A percentile compares a stretch with the other conserved stretches of the same genome.
These are phyloP conservation scores for Tridacna crocea DNA, from an alignment of 2,888 invertebrate species.

Conservation along the genomic window DNA sequence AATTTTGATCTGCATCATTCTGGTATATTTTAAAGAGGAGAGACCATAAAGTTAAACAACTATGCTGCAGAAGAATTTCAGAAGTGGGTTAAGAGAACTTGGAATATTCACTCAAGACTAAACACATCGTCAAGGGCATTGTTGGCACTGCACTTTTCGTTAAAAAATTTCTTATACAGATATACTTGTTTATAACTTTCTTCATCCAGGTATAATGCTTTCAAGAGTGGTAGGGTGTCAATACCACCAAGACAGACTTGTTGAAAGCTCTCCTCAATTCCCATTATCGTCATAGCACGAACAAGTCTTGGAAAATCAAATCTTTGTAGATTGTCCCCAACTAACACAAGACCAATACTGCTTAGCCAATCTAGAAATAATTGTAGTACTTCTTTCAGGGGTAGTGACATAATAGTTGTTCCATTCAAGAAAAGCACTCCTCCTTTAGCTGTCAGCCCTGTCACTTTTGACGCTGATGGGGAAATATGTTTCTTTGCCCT, in stretches of 20 bases:
- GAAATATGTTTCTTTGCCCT: conserved; percentile 30
- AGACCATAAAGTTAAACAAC: conserved; percentile 15
- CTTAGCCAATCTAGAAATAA: conserved; percentile 20
- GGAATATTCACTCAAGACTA: conserved; percentile 33
- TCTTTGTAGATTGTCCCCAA: conserved; percentile 40
- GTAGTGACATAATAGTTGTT: conserved; percentile 23
- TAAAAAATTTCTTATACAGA: conserved; percentile 12
- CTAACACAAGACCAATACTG: conserved; percentile 4
- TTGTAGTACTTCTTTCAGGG: conserved; percentile 14
- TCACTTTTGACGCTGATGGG: conserved; percentile 36
- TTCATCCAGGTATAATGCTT: conserved; percentile 19
- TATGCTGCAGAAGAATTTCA: not conserved
- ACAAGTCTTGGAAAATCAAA: conserved; percentile 44
- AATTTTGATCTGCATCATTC: not conserved
- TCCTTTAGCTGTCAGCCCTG: conserved; percentile 31
- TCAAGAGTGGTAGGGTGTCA: conserved; percentile 35
- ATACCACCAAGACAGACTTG: conserved; percentile 15
- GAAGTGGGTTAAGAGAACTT: not conserved
- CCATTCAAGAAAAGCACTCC: conserved; percentile 29
- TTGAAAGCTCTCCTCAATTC: conserved; percentile 17
- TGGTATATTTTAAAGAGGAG: conserved; percentile 3
- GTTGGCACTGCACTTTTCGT: conserved; percentile 33
- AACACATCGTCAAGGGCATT: conserved; percentile 47
- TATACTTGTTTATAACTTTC: conserved; percentile 28
- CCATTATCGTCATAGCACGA: not conserved